phyloP scores from a whole-genome alignment of 1,140 invertebrate genomes.

The Ruditapes philippinarum region DNA sequence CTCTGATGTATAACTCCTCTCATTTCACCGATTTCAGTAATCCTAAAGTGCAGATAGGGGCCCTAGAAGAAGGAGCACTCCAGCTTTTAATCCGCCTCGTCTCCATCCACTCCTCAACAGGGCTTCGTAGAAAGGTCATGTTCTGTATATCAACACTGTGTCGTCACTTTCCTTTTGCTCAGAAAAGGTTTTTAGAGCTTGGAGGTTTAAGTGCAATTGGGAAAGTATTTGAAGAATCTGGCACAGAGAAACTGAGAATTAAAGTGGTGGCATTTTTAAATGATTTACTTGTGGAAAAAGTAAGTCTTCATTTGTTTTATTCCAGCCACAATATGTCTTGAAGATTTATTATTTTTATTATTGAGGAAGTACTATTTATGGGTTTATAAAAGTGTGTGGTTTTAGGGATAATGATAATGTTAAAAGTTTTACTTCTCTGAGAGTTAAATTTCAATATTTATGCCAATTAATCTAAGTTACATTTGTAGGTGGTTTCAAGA shows the following conservation, averaged over 20 bases:
- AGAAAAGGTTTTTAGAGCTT: conserved; percentile 88
- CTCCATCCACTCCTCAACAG: conserved; percentile 87
- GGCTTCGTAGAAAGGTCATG: conserved; percentile 88
- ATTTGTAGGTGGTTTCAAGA: no score
- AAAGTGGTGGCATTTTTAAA: conserved; percentile 90
- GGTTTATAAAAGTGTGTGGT: no score
- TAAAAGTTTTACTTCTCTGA: no score
- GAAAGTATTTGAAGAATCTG: conserved; percentile 77
- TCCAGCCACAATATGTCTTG: no score
- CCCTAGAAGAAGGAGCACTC: conserved; percentile 90
- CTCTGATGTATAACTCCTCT: no score
- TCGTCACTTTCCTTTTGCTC: conserved; percentile 91
- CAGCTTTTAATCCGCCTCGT: conserved; percentile 89
- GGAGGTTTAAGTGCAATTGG: conserved; percentile 82
- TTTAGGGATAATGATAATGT: no score
- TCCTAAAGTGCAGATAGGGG: conserved; percentile 91
- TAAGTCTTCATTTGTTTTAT: no score
- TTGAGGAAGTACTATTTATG: no score
- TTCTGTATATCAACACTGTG: conserved; percentile 91
- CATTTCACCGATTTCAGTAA: conserved; percentile 89
- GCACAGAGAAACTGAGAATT: conserved; percentile 87
- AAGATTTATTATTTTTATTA: no score
- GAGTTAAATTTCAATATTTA: no score
- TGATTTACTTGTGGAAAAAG: conserved; percentile 90
- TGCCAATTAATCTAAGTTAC: no score